These are phyloP conservation scores for Drosophila triauraria DNA, from an alignment of 1,140 invertebrate species.

Conservation along the genomic window DNA sequence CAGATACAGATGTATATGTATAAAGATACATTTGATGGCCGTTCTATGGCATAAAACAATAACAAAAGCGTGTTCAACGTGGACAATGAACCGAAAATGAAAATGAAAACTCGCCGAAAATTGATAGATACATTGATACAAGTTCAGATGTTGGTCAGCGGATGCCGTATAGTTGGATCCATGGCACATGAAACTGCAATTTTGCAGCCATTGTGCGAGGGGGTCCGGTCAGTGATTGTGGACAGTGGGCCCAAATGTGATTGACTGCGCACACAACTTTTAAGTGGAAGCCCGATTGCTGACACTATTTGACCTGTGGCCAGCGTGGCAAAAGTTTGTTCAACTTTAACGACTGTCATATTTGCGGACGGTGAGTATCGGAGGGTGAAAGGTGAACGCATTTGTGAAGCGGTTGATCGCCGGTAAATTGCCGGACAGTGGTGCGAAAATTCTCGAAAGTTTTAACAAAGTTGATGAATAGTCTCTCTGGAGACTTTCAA, in stretches of 20 bases:
- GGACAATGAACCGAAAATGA: constrained; percentile 42
- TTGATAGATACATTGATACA: constrained; percentile 49
- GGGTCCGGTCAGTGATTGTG: constrained; percentile 33
- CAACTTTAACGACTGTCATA: constrained; percentile 37
- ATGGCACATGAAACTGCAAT: constrained; percentile 44
- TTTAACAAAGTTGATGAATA: not conserved
- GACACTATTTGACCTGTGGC: constrained; percentile 34
- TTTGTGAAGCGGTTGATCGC: not conserved
- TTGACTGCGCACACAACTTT: constrained; percentile 47
- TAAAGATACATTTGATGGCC: constrained; percentile 54
- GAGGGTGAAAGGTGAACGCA: constrained; percentile 8
- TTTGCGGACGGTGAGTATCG: constrained; percentile 14
- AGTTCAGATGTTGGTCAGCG: constrained; percentile 20
- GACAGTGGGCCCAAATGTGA: constrained; percentile 35
- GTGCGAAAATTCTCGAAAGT: not conserved
- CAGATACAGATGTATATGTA: not conserved
- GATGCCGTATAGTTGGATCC: constrained; percentile 29
- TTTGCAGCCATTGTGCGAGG: constrained; percentile 39
- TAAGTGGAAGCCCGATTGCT: constrained; percentile 41
- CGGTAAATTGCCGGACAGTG: constrained; percentile 12
- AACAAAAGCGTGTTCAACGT: constrained; percentile 42
- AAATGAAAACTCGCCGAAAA: constrained; percentile 45
- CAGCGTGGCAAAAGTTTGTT: constrained; percentile 33
- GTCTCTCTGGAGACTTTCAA: not conserved
- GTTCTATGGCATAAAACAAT: constrained; percentile 61